Base-by-base conservation (phyloP, 2,888 invertebrate species). In the Hipparchia semele region DNA sequence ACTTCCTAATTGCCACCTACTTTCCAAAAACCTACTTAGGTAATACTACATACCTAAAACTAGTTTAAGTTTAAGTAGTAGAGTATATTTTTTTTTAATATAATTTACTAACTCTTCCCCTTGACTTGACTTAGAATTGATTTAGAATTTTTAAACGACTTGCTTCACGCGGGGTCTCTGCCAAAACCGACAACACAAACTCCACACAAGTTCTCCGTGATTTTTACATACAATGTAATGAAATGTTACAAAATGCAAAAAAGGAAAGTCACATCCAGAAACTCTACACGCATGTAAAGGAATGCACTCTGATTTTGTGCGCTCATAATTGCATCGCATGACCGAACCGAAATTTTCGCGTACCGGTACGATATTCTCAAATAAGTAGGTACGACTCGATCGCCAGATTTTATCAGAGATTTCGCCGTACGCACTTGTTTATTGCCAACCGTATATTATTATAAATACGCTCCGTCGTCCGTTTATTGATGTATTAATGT, bases 261-360 rank as follows among this genome's bases (percentile, higher is more conserved):
- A 39, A 39, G 39, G 3, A 2, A 39, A 61, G 77, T 9, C 83
- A 68, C 79, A 79, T 89, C 90, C 78, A 89, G 85, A n/a, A 4
- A 2, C 6, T 7, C 7, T 45, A 64, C 59, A 71, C 75, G 79
- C 65, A n/a, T 73, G 81, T 75, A 56, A 33, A 5, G 23, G 79
- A 80, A 74, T 84, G 83, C 84, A 84, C 84, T 83, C 86, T 77
- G 87, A 87, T 90, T 90, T 88, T 82, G 86, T 83, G 83, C 80
- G 80, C 80, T 78, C 79, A 85, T 90, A 91, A 91, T 92, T 90
- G 86, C 86, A 83, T 83, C 83, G 87, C 85, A 82, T 85, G 87
- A 85, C 86, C 83, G 81, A 80, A 83, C 85, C 82, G 84, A 88
- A 88, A 86, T 87, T 86, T 88, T 87, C 86, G 87, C 86, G 76